These are phyloP conservation scores for Tridacna gigas DNA, from an alignment of 2,888 invertebrate species.

Conservation along the genomic window DNA sequence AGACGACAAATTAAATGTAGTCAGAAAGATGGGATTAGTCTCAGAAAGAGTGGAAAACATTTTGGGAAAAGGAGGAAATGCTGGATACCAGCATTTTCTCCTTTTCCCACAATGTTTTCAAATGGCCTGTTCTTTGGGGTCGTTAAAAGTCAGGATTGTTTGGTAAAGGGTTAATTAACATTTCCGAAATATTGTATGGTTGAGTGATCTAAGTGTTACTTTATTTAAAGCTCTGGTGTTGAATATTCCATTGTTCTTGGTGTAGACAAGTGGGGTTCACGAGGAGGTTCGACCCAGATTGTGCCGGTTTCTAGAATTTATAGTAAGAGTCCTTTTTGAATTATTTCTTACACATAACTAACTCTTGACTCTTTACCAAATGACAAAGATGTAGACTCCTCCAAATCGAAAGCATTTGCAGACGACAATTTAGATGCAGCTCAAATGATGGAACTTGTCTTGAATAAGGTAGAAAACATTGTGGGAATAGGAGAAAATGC, in stretches of 20 bases:
- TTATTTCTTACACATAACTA: not conserved
- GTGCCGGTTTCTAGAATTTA: not conserved
- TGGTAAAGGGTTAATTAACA: too few relatives aligned
- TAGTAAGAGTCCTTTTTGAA: not conserved
- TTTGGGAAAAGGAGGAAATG: too few relatives aligned
- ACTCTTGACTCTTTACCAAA: conserved; percentile 2
- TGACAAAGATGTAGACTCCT: not conserved
- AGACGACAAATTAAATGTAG: too few relatives aligned
- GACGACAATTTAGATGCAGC: not conserved
- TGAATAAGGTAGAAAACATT: not conserved
- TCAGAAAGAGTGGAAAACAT: too few relatives aligned
- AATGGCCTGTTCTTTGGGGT: too few relatives aligned
- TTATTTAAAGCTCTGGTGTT: too few relatives aligned
- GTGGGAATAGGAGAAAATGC: not conserved
- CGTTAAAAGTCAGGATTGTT: too few relatives aligned
- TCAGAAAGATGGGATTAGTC: too few relatives aligned
- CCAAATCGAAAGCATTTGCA: not conserved
- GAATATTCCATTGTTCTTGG: not conserved
- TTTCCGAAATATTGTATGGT: too few relatives aligned
- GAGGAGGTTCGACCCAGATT: not conserved
- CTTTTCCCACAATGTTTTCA: too few relatives aligned
- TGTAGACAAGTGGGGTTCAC: not conserved
- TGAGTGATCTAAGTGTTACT: too few relatives aligned
- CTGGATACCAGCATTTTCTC: too few relatives aligned
- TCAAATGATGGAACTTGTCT: not conserved